Evolutionary conservation across 2,797 vertebrate genomes (phyloP).

Genomic region (Pangasius macronema): DNA sequence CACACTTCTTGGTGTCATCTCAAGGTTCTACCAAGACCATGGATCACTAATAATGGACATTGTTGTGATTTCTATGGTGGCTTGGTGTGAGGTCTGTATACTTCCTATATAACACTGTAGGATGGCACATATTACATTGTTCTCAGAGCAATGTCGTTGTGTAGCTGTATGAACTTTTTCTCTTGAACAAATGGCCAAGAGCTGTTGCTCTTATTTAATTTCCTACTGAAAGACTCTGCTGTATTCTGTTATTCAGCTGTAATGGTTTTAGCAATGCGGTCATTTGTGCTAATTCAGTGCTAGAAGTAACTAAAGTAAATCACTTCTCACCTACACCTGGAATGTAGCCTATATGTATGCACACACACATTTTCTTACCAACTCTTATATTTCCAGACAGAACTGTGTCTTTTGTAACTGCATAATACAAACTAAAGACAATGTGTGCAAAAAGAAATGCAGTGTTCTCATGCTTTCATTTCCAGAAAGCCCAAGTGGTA

Average conservation of each 20-base stretch:
- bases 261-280: background rate
- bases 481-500: background rate
- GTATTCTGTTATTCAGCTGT: background rate
- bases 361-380: slow-evolving; percentile 6
- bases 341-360: background rate
- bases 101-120: background rate
- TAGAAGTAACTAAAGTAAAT: background rate
- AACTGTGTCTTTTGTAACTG: background rate
- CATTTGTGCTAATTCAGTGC: background rate
- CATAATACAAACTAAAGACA: background rate
- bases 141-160: background rate
- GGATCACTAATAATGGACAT: background rate
- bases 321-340: background rate
- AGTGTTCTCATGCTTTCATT: background rate
- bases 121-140: background rate
- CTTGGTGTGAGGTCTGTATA: background rate
- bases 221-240: background rate
- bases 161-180: background rate
- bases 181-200: background rate
- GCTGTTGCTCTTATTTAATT: background rate
- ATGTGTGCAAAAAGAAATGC: background rate
- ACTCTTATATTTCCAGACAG: background rate
- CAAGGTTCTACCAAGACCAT: background rate
- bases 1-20: background rate
- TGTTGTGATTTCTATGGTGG: background rate